phyloP scores from a whole-genome alignment of 1,140 invertebrate species.

The Trichoplusia ni region DNA sequence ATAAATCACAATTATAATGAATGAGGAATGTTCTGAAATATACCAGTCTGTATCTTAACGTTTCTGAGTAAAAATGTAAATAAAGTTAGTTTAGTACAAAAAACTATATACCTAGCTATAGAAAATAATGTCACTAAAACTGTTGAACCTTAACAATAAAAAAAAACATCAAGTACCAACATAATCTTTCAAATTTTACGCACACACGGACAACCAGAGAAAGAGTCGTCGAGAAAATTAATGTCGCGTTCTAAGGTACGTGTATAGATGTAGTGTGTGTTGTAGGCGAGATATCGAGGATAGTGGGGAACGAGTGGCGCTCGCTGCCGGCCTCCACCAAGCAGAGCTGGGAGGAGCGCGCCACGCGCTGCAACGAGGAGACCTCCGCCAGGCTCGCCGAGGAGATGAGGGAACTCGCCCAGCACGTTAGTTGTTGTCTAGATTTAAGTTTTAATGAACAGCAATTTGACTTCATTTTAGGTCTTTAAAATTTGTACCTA shows the following conservation, averaged over 20 bases:
- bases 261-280: conserved; percentile 20
- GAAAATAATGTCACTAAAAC: background rate
- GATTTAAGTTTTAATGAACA: background rate
- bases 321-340: conserved; percentile 93
- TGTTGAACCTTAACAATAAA: background rate
- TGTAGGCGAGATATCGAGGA: conserved; percentile 94
- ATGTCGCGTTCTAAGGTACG: conserved; percentile 16
- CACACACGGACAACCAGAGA: conserved; percentile 23
- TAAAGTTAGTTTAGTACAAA: too few species aligned
- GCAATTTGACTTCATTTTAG: too few species aligned
- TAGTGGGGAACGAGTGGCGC: conserved; percentile 98
- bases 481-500: too few species aligned
- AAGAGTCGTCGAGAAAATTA: conserved; percentile 11
- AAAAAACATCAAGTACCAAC: background rate
- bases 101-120: background rate
- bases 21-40: too few species aligned
- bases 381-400: conserved; percentile 83
- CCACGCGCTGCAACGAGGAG: conserved; percentile 93
- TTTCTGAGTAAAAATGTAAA: too few species aligned
- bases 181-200: conserved; percentile 20
- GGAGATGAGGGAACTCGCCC: conserved; percentile 71
- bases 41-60: too few species aligned
- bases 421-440: conserved; percentile 53
- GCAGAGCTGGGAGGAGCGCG: conserved; percentile 95
- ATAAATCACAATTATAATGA: too few species aligned